Evolutionary conservation across 1,140 invertebrate species (phyloP).

Genomic region (Oppia nitens): DNA sequence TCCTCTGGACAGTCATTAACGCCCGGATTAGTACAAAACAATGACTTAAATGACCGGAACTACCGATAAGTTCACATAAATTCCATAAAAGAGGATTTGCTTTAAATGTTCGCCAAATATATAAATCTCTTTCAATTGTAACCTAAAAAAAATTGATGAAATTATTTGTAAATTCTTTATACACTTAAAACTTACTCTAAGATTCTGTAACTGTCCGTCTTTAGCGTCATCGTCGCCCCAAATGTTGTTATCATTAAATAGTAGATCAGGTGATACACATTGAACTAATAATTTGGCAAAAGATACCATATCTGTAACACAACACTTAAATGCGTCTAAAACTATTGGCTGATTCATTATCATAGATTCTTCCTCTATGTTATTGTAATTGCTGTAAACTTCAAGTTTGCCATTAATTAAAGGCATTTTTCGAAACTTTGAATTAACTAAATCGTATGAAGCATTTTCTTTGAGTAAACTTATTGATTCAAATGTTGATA

Average conservation of each 20-base stretch:
- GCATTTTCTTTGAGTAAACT: conserved; percentile 14
- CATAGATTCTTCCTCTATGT: not conserved
- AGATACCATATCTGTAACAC: conserved; percentile 3
- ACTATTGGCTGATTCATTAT: conserved; percentile 7
- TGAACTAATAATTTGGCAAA: conserved; percentile 15
- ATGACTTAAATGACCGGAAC: not conserved
- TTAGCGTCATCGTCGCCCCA: conserved; percentile 16
- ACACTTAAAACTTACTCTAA: conserved; percentile 3
- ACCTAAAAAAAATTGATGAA: conserved; percentile 8
- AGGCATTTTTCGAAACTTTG: conserved; percentile 10
- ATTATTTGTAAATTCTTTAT: not conserved
- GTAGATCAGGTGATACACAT: conserved; percentile 15
- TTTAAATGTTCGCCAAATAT: conserved; percentile 13
- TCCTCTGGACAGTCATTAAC: conserved; percentile 15
- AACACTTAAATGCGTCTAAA: conserved; percentile 9
- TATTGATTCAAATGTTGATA: not conserved
- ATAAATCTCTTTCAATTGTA: conserved; percentile 15
- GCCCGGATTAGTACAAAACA: conserved; percentile 14
- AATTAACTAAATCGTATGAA: not conserved
- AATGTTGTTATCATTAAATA: conserved; percentile 14
- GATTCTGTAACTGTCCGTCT: conserved; percentile 10
- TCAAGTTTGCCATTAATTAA: not conserved
- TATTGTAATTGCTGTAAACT: not conserved
- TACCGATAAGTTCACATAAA: conserved; percentile 11
- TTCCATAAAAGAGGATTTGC: conserved; percentile 16